Evolutionary conservation across 1,140 invertebrate species (phyloP), one percentile per base, ranked within the genome.

Genomic region (Zeugodacus cucurbitae): DNA sequence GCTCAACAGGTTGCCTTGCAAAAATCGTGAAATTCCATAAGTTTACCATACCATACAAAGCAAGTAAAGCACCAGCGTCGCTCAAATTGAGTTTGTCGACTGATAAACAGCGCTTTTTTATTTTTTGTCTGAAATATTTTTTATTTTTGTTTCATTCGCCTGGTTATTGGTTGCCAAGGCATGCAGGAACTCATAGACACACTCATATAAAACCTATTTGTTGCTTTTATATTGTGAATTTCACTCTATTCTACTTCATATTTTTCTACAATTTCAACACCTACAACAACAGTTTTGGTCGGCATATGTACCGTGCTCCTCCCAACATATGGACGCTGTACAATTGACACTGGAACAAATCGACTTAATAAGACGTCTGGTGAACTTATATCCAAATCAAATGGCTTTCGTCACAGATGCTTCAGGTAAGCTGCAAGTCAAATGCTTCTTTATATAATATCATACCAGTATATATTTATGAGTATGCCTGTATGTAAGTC

Each of bases 311-410:
- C 96, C 96, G 7, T 98, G 97, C 93, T 95, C 96, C 87, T 95
- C 96, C n/a, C 97, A 97, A 91, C 96, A 97, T 92, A 95, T 96
- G 90, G 97, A 98, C 92, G 97, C 97, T 8, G 97, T 98, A 58
- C 96, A 97, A 91, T 94, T 97, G 90, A 97, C 97, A 17, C 94
- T 98, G 90, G 97, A 98, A 90, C 97, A 98, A 93, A 96, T 98
- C 90, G 97, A 98, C 92, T 95, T 97, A 86, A 98, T 98, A 90
- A 96, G 97, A 91, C 95, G 97, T 90, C 95, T 98, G 41, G 96
- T 97, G 54, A 95, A 96, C 87, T 96, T 97, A 91, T 98, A 98
- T 93, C 96, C 96, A 8, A 95, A 96, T 86, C 95, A 96, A 88
- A 96, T 98, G 91, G 95, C 96, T 64, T 96, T 97, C 82, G 97